Conservation (phyloP, 2,797 vertebrate genomes). For the Mycteria americana region DNA sequence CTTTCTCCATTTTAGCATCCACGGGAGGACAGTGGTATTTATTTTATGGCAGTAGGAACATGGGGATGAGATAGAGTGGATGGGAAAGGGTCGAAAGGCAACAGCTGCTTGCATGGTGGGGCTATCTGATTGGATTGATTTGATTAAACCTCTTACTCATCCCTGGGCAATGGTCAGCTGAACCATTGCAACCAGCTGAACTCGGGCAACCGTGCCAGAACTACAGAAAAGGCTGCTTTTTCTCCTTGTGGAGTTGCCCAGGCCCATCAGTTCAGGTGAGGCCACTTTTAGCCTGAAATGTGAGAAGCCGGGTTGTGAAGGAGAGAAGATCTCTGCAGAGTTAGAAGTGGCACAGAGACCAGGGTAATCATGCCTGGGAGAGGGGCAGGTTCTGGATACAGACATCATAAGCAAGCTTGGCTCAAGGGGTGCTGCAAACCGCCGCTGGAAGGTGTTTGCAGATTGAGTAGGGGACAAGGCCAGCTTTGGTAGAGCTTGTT, state of each 20-base stretch:
- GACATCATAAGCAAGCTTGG: neutral
- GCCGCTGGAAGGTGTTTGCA: neutral
- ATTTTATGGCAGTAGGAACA: neutral
- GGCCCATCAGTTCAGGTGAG: neutral
- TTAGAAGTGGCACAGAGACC: neutral
- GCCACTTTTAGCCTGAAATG: neutral
- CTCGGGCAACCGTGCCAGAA: neutral
- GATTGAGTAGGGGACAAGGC: neutral
- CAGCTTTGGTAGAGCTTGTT: neutral
- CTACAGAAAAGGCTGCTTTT: neutral
- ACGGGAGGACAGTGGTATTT: neutral
- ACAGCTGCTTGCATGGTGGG: neutral
- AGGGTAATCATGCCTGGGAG: neutral
- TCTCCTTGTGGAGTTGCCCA: neutral
- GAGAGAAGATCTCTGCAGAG: neutral
- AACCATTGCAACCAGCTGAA: neutral
- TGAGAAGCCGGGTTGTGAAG: neutral
- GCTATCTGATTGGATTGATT: neutral
- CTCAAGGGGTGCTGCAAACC: neutral
- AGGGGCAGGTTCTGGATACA: neutral
- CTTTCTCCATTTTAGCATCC: neutral
- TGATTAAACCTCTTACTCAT: neutral
- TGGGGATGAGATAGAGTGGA: neutral
- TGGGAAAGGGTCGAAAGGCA: neutral
- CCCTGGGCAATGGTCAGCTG: neutral